Conservation (phyloP, 1,140 invertebrate species). For the Campoletis sonorensis region DNA sequence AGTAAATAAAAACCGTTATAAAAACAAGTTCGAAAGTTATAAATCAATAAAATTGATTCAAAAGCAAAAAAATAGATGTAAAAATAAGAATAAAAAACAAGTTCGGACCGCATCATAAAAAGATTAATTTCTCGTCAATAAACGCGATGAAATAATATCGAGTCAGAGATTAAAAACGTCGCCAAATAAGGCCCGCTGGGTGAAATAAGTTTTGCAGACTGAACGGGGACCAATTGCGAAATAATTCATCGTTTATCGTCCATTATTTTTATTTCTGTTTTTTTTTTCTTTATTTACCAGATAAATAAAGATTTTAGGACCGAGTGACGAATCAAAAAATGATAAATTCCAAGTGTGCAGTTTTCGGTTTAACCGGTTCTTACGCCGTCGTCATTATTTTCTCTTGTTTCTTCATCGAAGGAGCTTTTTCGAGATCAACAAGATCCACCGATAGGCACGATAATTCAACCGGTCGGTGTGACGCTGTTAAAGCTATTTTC, state of each 20-base stretch:
- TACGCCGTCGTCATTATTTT: slow-evolving; percentile 46
- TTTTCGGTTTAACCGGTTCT: slow-evolving; percentile 36
- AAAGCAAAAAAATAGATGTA: no score
- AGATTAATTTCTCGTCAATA: no score
- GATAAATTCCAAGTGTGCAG: slow-evolving; percentile 12
- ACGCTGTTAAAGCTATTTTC: slow-evolving; percentile 62
- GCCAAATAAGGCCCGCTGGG: no score
- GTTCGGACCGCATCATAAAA: no score
- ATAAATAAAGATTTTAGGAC: neutral
- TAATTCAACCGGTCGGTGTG: slow-evolving; percentile 57
- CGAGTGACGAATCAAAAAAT: slow-evolving; percentile 15
- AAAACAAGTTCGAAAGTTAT: no score
- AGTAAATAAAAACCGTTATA: neutral
- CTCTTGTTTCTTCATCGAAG: slow-evolving; percentile 46
- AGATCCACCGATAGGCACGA: slow-evolving; percentile 48
- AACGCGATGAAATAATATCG: no score
- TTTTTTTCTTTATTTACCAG: neutral
- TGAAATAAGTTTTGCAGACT: no score
- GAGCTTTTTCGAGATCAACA: slow-evolving; percentile 56
- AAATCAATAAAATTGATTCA: no score
- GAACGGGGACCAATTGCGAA: no score
- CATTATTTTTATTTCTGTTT: neutral
- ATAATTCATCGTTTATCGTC: neutral
- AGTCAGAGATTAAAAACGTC: no score
- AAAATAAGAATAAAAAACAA: no score